phyloP scores from a whole-genome alignment of 2,888 invertebrate species.

The Augiades crinisus region DNA sequence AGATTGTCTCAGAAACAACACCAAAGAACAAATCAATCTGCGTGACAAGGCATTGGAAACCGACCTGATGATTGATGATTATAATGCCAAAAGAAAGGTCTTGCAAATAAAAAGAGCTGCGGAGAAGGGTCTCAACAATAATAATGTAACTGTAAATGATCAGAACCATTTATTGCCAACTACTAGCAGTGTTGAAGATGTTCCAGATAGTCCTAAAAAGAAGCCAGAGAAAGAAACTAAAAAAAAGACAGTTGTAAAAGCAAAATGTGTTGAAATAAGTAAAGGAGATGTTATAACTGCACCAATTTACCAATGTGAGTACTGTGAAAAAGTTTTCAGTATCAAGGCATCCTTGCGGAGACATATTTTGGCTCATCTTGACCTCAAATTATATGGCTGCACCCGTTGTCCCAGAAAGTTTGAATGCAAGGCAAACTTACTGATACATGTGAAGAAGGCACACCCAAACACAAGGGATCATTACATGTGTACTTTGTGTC shows the following conservation, averaged over 20 bases:
- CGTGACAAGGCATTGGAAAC: constrained; percentile 59
- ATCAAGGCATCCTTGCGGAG: constrained; percentile 84
- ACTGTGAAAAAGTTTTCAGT: constrained; percentile 84
- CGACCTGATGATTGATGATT: constrained; percentile 58
- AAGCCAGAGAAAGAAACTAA: constrained; percentile 20
- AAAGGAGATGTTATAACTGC: constrained; percentile 46
- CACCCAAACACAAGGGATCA: constrained; percentile 73
- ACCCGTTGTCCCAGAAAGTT: constrained; percentile 16
- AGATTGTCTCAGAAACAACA: constrained; percentile 44
- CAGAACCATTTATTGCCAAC: constrained; percentile 38
- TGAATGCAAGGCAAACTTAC: constrained; percentile 54
- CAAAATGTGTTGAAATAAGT: constrained; percentile 33
- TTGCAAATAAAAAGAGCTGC: constrained; percentile 24
- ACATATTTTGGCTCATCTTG: constrained; percentile 85
- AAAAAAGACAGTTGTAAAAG: constrained; percentile 25
- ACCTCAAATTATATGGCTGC: constrained; percentile 61
- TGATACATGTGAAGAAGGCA: constrained; percentile 82
- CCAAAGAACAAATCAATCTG: constrained; percentile 45
- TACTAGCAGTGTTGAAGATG: background rate
- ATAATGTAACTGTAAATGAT: constrained; percentile 60
- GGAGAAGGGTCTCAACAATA: constrained; percentile 62
- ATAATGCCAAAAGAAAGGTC: constrained; percentile 30
- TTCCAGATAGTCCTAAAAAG: background rate
- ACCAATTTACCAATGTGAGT: constrained; percentile 65
- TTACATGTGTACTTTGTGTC: constrained; percentile 87